A percentile compares a stretch with the other conserved stretches of the same genome.
phyloP scores from a whole-genome alignment of 2,888 invertebrate genomes.

The Acrobeloides nanus region DNA sequence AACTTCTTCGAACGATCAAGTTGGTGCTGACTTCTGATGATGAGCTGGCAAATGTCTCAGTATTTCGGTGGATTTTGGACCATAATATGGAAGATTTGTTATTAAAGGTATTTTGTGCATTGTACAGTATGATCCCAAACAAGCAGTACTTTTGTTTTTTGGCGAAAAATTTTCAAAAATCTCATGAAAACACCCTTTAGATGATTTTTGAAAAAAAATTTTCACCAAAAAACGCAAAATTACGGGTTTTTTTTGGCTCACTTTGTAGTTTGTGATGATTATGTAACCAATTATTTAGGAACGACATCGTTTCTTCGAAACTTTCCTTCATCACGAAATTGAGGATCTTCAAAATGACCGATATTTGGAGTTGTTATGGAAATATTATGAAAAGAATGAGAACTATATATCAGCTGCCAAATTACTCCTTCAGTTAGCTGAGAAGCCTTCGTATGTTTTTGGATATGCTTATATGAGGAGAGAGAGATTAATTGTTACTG shows the following conservation, averaged over 20 bases:
- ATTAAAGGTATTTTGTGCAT: constrained; percentile 22
- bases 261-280: constrained; percentile 1
- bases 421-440: constrained; percentile 78
- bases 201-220: too few species aligned
- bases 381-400: constrained; percentile 82
- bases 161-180: too few species aligned
- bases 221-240: too few species aligned
- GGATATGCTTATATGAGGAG: too few species aligned
- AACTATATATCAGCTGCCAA: constrained; percentile 86
- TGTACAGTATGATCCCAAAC: not conserved
- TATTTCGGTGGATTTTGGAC: constrained; percentile 62
- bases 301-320: constrained; percentile 66
- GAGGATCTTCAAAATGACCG: constrained; percentile 31
- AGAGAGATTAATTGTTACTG: too few species aligned
- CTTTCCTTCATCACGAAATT: constrained; percentile 63
- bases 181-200: too few species aligned
- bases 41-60: constrained; percentile 78
- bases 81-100: constrained; percentile 33
- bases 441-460: too few species aligned
- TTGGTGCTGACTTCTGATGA: constrained; percentile 63
- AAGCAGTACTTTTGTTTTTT: too few species aligned
- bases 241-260: too few species aligned
- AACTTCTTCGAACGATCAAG: constrained; percentile 58
- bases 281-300: constrained; percentile 48
- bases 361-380: constrained; percentile 77